Conservation (phyloP, 2,888 invertebrate species). For the Tuta absoluta region DNA sequence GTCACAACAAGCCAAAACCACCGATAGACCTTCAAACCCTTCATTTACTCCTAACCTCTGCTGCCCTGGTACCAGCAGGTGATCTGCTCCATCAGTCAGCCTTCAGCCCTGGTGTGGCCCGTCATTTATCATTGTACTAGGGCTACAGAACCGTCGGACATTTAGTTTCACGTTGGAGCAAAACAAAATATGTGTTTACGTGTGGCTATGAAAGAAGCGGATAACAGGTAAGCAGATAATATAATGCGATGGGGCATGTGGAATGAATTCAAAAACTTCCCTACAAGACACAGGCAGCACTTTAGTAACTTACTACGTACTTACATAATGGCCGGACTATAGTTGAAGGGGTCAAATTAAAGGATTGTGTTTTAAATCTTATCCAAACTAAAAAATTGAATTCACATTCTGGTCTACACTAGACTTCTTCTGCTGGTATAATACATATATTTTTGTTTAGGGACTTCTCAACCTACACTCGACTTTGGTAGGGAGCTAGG, state of each 20-base stretch:
- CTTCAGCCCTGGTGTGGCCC: constrained; percentile 12
- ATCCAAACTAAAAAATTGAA: too few relatives aligned
- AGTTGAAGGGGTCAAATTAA: too few relatives aligned
- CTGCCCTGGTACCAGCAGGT: constrained; percentile 9
- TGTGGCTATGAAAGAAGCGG: background rate
- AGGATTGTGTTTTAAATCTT: too few relatives aligned
- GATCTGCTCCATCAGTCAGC: constrained; percentile 17
- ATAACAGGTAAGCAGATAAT: background rate
- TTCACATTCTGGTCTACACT: too few relatives aligned
- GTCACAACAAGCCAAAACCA: background rate
- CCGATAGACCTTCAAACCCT: background rate
- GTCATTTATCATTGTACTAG: constrained; percentile 12
- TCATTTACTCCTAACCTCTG: background rate
- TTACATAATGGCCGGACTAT: too few relatives aligned
- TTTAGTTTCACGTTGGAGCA: constrained; percentile 3
- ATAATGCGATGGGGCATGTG: too few relatives aligned
- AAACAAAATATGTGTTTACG: background rate
- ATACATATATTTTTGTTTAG: too few relatives aligned
- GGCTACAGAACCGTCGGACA: background rate
- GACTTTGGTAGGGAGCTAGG: background rate
- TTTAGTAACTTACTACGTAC: too few relatives aligned
- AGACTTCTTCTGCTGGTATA: background rate
- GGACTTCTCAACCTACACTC: too few relatives aligned
- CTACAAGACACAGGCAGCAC: too few relatives aligned
- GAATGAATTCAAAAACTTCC: too few relatives aligned